phyloP scores from a whole-genome alignment of 2,113 vertebrate species.

The Lepisosteus oculatus region DNA sequence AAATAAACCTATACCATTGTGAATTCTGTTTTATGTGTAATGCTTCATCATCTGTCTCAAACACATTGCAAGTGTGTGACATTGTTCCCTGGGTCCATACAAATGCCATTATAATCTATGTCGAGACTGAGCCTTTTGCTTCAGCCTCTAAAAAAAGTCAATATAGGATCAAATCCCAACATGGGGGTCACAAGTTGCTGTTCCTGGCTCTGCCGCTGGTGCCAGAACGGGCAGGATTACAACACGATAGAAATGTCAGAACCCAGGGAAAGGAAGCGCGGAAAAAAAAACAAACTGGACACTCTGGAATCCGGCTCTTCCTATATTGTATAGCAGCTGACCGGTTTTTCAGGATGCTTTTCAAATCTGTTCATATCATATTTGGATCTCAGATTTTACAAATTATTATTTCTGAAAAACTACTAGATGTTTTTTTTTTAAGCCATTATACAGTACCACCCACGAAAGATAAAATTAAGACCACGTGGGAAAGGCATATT shows the following conservation, averaged over 20 bases:
- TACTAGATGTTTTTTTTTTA: too few relatives aligned
- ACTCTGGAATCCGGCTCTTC: too few relatives aligned
- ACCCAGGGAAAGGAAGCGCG: conserved; percentile 26
- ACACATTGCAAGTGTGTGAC: conserved; percentile 3
- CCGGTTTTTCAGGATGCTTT: too few relatives aligned
- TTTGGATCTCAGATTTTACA: too few relatives aligned
- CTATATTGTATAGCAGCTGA: too few relatives aligned
- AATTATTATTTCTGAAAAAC: too few relatives aligned
- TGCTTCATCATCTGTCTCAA: conserved; percentile 1
- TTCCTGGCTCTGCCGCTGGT: conserved; percentile 5
- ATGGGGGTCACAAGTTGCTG: not conserved
- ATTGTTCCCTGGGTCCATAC: not conserved
- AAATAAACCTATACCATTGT: not conserved
- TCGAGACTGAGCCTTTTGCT: conserved; percentile 8
- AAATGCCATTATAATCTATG: not conserved
- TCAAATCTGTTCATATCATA: too few relatives aligned
- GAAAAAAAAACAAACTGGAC: not conserved
- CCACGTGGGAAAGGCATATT: too few relatives aligned
- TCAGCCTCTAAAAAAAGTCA: not conserved
- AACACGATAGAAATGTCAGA: conserved; percentile 25
- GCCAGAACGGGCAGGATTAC: conserved; percentile 7
- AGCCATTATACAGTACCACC: too few relatives aligned
- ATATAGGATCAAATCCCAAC: not conserved
- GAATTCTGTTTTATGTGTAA: conserved; percentile 2
- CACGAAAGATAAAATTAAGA: too few relatives aligned